phyloP scores from a whole-genome alignment of 2,797 vertebrate species.

The Anomalospiza imberbis region DNA sequence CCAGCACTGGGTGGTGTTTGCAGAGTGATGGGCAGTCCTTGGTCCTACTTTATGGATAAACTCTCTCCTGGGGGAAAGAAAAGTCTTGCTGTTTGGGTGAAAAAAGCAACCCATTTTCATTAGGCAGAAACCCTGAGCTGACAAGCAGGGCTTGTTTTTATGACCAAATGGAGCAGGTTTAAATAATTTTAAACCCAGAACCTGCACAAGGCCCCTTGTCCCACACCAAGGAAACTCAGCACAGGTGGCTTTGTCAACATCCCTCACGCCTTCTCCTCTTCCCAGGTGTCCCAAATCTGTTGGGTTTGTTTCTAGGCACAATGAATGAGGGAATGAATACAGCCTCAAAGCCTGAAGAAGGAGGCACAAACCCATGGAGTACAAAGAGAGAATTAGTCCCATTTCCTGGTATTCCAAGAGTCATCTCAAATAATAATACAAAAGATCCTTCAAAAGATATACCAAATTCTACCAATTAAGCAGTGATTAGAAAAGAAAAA shows the following conservation, averaged over 20 bases:
- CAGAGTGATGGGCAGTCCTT: neutral
- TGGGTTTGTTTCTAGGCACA: neutral
- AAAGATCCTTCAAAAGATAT: neutral
- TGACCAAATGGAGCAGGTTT: neutral
- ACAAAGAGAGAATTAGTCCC: too few species aligned
- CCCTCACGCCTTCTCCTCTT: neutral
- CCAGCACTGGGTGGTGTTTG: neutral
- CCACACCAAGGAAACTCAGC: neutral
- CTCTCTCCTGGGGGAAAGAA: neutral
- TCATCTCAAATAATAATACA: neutral
- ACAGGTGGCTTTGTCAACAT: neutral
- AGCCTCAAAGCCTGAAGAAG: neutral
- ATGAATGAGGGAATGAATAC: neutral
- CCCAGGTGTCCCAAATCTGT: neutral
- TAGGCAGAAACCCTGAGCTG: neutral
- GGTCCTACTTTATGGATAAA: neutral
- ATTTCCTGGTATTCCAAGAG: neutral
- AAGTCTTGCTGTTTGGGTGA: neutral
- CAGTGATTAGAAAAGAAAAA: neutral
- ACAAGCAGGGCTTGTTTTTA: neutral
- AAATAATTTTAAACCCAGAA: neutral
- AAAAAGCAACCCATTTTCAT: neutral
- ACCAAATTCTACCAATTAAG: too few species aligned
- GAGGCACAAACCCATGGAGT: neutral
- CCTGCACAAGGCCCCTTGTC: neutral